A percentile compares a stretch with the other conserved stretches of the same genome.
These are phyloP conservation scores for Pherbina coryleti DNA, from an alignment of 2,888 invertebrate species.

Conservation along the genomic window DNA sequence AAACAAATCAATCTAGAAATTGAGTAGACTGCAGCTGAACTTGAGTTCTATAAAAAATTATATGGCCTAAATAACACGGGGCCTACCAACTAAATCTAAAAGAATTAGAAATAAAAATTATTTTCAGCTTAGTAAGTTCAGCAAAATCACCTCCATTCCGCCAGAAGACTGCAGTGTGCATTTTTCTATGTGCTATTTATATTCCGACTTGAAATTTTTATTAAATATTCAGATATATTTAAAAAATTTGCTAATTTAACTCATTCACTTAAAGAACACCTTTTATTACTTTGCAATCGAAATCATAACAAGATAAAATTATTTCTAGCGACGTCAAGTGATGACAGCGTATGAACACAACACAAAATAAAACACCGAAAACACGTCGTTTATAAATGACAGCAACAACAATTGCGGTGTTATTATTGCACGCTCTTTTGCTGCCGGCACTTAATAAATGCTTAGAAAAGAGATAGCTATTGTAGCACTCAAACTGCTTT, in stretches of 20 bases:
- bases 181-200: constrained; percentile 43
- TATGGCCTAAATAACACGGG: no score
- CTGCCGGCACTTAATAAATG: neutral
- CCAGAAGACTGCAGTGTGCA: constrained; percentile 69
- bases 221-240: no score
- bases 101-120: constrained; percentile 34
- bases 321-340: neutral
- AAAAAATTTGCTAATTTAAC: neutral
- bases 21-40: no score
- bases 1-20: no score
- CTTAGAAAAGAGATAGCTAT: neutral
- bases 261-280: neutral
- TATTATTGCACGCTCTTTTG: neutral
- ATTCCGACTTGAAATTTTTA: no score
- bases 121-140: neutral
- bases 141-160: constrained; percentile 65
- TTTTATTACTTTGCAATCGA: neutral
- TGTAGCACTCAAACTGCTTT: neutral
- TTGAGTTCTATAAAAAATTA: no score
- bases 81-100: neutral
- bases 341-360: constrained; percentile 8
- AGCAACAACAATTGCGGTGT: neutral
- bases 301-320: neutral
- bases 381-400: neutral
- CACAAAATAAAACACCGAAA: neutral